Percentiles rank a stretch among this genome's conserved stretches.
phyloP scores from a whole-genome alignment of 2,888 invertebrate species.

The Drosophila robusta region DNA sequence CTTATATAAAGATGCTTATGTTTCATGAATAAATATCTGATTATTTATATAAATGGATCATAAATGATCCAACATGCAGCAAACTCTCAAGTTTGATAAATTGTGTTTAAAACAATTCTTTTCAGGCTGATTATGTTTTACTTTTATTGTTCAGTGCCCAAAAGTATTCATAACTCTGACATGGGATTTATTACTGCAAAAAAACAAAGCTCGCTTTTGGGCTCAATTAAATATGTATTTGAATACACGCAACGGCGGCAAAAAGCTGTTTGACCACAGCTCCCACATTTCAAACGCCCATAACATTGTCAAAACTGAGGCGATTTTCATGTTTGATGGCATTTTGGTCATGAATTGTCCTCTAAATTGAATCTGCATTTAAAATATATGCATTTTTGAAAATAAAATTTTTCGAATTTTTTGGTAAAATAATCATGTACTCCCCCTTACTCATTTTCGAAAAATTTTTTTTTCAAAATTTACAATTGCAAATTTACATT shows the following conservation, averaged over 20 bases:
- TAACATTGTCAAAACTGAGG: too few relatives aligned
- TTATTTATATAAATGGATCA: conserved; percentile 29
- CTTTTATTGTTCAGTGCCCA: conserved; percentile 7
- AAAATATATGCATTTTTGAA: too few relatives aligned
- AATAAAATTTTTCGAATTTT: too few relatives aligned
- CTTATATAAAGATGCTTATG: conserved; percentile 30
- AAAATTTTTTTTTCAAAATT: too few relatives aligned
- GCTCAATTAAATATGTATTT: neutral
- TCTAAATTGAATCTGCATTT: too few relatives aligned
- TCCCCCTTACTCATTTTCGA: too few relatives aligned
- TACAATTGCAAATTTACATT: too few relatives aligned
- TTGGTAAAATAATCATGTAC: too few relatives aligned
- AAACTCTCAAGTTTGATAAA: neutral
- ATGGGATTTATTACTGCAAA: rapidly evolving
- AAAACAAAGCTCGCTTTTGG: conserved; percentile 40
- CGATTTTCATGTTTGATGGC: too few relatives aligned
- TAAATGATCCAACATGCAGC: neutral
- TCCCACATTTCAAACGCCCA: too few relatives aligned
- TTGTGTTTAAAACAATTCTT: neutral
- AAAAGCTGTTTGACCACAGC: too few relatives aligned
- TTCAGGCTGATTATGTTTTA: neutral
- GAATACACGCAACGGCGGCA: neutral
- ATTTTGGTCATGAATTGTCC: too few relatives aligned
- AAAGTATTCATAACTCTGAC: conserved; percentile 38
- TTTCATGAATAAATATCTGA: conserved; percentile 49